Base-by-base conservation (phyloP, 23 tunicate genomes). In the Styela plicata region DNA sequence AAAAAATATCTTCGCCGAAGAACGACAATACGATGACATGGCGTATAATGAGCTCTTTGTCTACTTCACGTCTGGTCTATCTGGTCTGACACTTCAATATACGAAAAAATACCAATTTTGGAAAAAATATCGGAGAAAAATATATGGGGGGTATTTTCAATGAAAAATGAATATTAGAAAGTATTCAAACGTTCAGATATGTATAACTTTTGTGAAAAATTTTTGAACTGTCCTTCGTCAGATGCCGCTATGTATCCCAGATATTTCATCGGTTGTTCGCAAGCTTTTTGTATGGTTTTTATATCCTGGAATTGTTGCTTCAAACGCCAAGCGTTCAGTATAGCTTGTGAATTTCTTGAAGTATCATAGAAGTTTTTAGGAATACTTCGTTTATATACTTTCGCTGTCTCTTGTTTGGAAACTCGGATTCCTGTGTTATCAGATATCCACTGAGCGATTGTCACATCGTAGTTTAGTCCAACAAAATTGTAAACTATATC, bases 401-500 rank as follows among this genome's bases (percentile, higher is more conserved):
- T 24, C 16, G 73, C 17, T 13, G 20, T 53, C 2, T 23, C 21
- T 3, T 26, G 25, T 24, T 61, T 34, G 20, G 62, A 22, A 27
- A n/a, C n/a, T n/a, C n/a, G n/a, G n/a, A n/a, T n/a, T n/a, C 33
- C 32, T 3, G 87, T 83, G 57, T 61, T 74, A 24, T 24, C 44
- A 2, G 10, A 31, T 29, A 83, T 61, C 87, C 87, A 83, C 10
- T 73, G n/a, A n/a, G 31, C 63, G 2, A 85, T 67, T 1, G n/a
- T 33, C 22, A 69, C 63, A 27, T 85, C 76, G 65, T 34, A 78
- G 26, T 85, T 78, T 24, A 85, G 28, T 16, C 83, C 88, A 31
- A 85, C 84, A 24, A 85, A 85, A 32, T 85, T 65, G 82, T 85
- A 75, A 21, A 85, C 44, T 25, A 25, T 31, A 2, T 62, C 35